Evolutionary conservation across 2,888 invertebrate species (phyloP).

Genomic region (Agonopterix alstromeriana): DNA sequence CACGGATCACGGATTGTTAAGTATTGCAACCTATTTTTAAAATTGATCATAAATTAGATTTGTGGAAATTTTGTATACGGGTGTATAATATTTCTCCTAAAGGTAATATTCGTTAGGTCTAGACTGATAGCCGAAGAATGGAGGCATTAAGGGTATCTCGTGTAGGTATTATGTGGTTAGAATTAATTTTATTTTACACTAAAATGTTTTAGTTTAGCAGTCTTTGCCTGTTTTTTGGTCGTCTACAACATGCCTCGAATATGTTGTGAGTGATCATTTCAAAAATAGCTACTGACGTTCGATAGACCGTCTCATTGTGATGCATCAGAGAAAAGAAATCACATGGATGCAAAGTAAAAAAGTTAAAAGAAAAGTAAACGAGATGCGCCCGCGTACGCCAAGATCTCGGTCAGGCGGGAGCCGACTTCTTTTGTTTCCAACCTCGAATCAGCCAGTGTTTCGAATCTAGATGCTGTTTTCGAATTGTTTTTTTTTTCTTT

Average conservation of each 20-base stretch:
- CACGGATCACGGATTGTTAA: no score
- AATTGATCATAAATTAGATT: no score
- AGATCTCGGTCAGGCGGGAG: slow-evolving; percentile 75
- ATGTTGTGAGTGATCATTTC: slow-evolving; percentile 30
- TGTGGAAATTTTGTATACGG: no score
- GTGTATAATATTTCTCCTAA: no score
- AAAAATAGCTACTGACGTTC: slow-evolving; percentile 61
- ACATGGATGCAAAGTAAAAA: slow-evolving; percentile 59
- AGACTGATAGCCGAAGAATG: no score
- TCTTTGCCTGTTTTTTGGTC: background rate
- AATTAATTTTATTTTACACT: no score
- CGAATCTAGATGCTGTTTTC: slow-evolving; percentile 74
- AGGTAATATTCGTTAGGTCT: no score
- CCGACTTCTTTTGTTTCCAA: slow-evolving; percentile 72
- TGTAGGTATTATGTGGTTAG: no score
- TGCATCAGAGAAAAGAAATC: slow-evolving; percentile 70
- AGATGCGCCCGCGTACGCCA: slow-evolving; percentile 67
- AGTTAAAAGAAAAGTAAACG: slow-evolving; percentile 43
- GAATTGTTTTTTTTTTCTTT: slow-evolving; percentile 50
- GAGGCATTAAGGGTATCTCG: no score
- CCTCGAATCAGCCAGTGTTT: slow-evolving; percentile 73
- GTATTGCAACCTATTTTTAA: no score
- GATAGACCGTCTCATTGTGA: slow-evolving; percentile 70
- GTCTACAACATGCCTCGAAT: slow-evolving; percentile 26
- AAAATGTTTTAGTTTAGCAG: no score